Evolutionary conservation across 2,113 vertebrate species (phyloP).

Genomic region (Varanus salvator): DNA sequence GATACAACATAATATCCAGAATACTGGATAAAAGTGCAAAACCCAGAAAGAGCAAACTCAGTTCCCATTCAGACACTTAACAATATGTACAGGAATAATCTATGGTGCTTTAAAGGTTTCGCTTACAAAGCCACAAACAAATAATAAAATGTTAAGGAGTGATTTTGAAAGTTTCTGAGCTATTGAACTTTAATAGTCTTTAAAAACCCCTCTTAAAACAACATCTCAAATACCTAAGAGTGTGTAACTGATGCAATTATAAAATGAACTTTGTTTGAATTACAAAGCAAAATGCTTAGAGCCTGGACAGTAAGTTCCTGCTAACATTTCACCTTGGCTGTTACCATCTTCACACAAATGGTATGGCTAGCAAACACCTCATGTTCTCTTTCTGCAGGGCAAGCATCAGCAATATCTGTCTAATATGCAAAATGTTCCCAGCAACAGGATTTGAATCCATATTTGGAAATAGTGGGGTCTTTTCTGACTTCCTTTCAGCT

Average conservation of each 20-base stretch:
- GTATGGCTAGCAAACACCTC: conserved; percentile 32
- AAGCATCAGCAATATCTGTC: conserved; percentile 30
- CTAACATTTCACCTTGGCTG: conserved; percentile 40
- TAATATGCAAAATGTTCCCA: conserved; percentile 20
- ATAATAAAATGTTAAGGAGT: conserved; percentile 46
- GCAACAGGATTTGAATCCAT: conserved; percentile 4
- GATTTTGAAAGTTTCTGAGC: conserved; percentile 2
- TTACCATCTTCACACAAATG: conserved; percentile 18
- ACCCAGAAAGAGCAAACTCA: conserved; percentile 47
- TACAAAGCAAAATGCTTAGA: conserved; percentile 55
- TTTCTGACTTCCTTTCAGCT: background rate
- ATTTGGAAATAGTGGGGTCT: background rate
- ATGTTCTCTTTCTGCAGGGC: background rate
- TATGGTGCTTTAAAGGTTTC: conserved; percentile 18
- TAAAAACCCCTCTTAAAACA: background rate
- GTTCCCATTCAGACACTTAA: background rate
- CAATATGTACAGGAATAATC: conserved; percentile 28
- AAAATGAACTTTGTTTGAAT: conserved; percentile 54
- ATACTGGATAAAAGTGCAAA: conserved; percentile 51
- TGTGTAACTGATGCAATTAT: conserved; percentile 64
- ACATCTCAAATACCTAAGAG: conserved; percentile 21
- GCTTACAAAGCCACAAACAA: conserved; percentile 51
- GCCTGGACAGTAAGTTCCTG: conserved; percentile 35
- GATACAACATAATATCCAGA: no score
- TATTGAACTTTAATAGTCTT: conserved; percentile 22